These are phyloP conservation scores for Misgurnus mizolepis DNA, from an alignment of 2,113 vertebrate genomes.

Conservation along the genomic window DNA sequence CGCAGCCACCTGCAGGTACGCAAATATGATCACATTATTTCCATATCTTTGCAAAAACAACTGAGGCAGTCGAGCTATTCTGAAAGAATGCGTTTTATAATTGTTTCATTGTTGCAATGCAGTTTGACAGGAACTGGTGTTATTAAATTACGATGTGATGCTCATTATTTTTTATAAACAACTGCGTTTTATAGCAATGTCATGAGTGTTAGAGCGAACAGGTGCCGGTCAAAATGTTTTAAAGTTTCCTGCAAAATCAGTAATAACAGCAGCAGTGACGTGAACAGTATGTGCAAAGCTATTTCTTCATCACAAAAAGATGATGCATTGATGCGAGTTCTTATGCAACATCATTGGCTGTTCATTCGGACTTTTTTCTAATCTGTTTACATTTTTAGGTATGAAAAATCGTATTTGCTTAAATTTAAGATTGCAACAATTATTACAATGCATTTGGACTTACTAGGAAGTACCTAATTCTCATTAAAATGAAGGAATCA, in stretches of 20 bases:
- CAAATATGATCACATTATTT: neutral
- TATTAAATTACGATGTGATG: neutral
- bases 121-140: neutral
- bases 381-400: neutral
- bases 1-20: conserved; percentile 32
- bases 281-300: neutral
- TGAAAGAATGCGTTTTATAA: neutral
- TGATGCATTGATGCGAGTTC: neutral
- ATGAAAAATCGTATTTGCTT: neutral
- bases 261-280: too few relatives aligned
- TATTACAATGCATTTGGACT: neutral
- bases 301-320: neutral
- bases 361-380: neutral
- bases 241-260: conserved; percentile 10
- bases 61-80: neutral
- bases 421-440: neutral
- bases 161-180: neutral
- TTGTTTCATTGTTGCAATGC: conserved; percentile 19
- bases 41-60: neutral
- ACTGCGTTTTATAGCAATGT: neutral
- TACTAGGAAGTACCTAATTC: neutral
- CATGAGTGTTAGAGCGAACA: neutral
- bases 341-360: neutral
- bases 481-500: neutral
- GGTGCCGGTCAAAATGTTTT: neutral